These are phyloP conservation scores for Semibalanus balanoides DNA, from an alignment of 1,140 invertebrate species.

Conservation along the genomic window DNA sequence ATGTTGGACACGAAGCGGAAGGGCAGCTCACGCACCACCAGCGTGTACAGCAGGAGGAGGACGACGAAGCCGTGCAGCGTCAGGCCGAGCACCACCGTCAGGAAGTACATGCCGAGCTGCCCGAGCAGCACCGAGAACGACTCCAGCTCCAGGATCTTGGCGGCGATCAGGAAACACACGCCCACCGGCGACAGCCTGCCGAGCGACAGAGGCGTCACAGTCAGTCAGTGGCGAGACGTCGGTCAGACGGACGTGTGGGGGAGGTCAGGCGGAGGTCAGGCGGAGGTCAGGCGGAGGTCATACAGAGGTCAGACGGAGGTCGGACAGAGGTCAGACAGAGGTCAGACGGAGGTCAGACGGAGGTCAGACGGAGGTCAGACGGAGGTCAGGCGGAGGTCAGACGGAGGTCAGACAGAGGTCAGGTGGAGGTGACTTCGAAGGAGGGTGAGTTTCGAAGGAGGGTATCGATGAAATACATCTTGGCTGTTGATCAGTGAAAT, in stretches of 20 bases:
- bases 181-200: slow-evolving; percentile 81
- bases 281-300: neutral
- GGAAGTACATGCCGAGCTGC: slow-evolving; percentile 75
- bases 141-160: slow-evolving; percentile 75
- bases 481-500: too few relatives aligned
- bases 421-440: too few relatives aligned
- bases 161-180: slow-evolving; percentile 75
- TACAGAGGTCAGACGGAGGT: neutral
- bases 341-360: neutral
- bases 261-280: neutral
- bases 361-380: neutral
- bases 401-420: too few relatives aligned
- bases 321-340: neutral
- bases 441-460: too few relatives aligned
- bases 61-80: slow-evolving; percentile 79
- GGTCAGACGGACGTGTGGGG: neutral
- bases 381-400: too few relatives aligned
- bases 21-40: slow-evolving; percentile 59
- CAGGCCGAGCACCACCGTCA: slow-evolving; percentile 75
- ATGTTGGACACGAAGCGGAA: slow-evolving; percentile 70
- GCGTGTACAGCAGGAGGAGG: slow-evolving; percentile 66
- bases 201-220: slow-evolving; percentile 12
- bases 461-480: too few relatives aligned
- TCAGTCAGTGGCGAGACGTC: neutral
- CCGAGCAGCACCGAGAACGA: slow-evolving; percentile 65